Percentiles rank a stretch among this genome's conserved stretches.
phyloP scores from a whole-genome alignment of 2,113 vertebrate genomes.

The Ornithorhynchus anatinus region DNA sequence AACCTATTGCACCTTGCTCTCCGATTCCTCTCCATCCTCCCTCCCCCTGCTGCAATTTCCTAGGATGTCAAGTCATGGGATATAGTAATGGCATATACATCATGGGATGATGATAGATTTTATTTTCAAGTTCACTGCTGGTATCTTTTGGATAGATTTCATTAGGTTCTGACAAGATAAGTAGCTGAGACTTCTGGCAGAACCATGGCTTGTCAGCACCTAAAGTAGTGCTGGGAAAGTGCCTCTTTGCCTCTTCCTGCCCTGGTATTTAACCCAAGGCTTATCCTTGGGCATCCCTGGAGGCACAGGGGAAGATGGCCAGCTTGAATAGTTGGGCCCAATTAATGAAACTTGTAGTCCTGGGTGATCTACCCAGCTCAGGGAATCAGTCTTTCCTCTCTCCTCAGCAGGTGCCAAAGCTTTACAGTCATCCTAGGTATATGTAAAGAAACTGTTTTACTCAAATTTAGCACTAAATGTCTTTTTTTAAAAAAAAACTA shows the following conservation, averaged over 20 bases:
- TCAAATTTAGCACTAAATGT: too few species aligned
- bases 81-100: conserved; percentile 39
- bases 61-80: conserved; percentile 65
- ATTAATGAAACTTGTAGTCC: too few species aligned
- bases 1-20: conserved; percentile 42
- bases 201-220: conserved; percentile 42
- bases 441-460: too few species aligned
- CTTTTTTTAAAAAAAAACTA: too few species aligned
- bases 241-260: conserved; percentile 15
- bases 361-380: too few species aligned
- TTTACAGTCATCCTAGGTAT: too few species aligned
- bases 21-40: conserved; percentile 1
- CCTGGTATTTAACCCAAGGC: too few species aligned
- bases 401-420: too few species aligned
- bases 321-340: too few species aligned
- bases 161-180: conserved; percentile 33
- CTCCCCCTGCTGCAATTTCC: conserved; percentile 44
- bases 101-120: not conserved
- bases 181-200: conserved; percentile 40
- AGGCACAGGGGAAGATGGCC: too few species aligned
- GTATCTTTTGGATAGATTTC: conserved; percentile 52
- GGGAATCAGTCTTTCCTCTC: too few species aligned
- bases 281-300: too few species aligned
- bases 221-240: conserved; percentile 28
- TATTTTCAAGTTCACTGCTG: conserved; percentile 60